Evolutionary conservation across 2,113 vertebrate species (phyloP), one percentile per base, ranked within the genome.

Genomic region (Etheostoma spectabile): DNA sequence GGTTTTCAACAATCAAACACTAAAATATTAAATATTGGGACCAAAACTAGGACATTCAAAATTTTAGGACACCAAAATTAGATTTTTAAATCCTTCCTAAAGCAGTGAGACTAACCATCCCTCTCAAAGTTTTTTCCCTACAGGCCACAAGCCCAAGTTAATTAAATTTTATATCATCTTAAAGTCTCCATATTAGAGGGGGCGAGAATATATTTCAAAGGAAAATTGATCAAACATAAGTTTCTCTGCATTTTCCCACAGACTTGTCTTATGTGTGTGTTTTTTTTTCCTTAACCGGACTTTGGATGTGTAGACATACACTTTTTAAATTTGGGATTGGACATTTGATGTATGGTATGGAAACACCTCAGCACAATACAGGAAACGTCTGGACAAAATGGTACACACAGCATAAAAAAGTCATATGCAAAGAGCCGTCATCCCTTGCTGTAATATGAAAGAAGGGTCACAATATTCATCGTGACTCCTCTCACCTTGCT

Each of bases 161-260:
- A 93, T 94, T 93, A 88, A 80, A 91, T 83, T 78, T 82, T 21
- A 89, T 80, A 89, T 89, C 62, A 87, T 85, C 83, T 92, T 85
- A 71, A 86, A 88, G 86, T 69, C 76, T 84, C 42, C 71, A 88
- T 76, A 89, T 89, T 86, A 82, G 86, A 87, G 82, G 83, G 80
- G 80, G 75, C 67, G 60, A 67, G 75, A 90, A 84, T 78, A 84
- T 79, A 91, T 91, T 91, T 88, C 81, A 90, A 84, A 86, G 86
- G 74, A 87, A 80, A 85, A 79, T 30, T 88, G 77, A 93, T 93
- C 85, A 91, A 89, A 91, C 74, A 56, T 48, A 79, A 70, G 38
- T 78, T 87, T 72, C 67, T 63, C 55, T 79, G 59, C 22, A 35
- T 83, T 86, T 88, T 89, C 60, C 49, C 67, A 75, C 56, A 77